Conservation (phyloP, 2,113 vertebrate genomes). For the Corapipo altera region DNA sequence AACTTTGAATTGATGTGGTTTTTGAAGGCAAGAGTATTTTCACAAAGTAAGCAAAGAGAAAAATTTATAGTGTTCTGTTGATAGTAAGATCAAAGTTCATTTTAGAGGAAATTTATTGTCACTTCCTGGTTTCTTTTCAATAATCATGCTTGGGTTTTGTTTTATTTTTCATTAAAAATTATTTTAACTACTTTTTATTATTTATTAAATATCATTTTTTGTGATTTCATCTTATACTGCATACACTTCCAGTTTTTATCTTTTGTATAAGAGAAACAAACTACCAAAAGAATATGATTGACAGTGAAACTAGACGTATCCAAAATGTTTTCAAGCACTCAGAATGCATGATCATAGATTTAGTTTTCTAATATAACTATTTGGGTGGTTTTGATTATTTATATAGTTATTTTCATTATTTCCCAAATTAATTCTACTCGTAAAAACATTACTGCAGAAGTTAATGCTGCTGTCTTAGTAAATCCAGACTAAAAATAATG, state of each 20-base stretch:
- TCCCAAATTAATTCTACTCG: not conserved
- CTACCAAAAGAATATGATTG: not conserved
- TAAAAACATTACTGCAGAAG: not conserved
- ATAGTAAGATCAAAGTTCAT: not conserved
- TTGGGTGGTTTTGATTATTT: not conserved
- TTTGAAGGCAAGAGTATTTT: not conserved
- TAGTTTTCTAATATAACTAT: not conserved
- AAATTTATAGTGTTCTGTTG: not conserved
- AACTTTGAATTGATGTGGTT: not conserved
- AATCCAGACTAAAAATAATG: not conserved
- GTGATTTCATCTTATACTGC: not conserved
- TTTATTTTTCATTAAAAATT: not conserved
- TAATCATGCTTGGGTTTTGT: not conserved
- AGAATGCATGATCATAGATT: not conserved
- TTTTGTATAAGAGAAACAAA: not conserved
- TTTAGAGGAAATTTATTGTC: not conserved
- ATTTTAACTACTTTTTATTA: not conserved
- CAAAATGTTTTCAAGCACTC: not conserved
- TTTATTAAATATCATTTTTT: not conserved
- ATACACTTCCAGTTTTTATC: not conserved
- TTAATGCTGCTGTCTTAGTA: not conserved
- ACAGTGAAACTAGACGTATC: not conserved
- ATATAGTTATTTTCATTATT: not conserved
- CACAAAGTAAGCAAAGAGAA: not conserved
- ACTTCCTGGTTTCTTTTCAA: not conserved